Evolutionary conservation across 92 coral and sea anemone genomes (phyloP), one percentile per base, ranked within the genome.

Genomic region (Zoanthus gigantus): DNA sequence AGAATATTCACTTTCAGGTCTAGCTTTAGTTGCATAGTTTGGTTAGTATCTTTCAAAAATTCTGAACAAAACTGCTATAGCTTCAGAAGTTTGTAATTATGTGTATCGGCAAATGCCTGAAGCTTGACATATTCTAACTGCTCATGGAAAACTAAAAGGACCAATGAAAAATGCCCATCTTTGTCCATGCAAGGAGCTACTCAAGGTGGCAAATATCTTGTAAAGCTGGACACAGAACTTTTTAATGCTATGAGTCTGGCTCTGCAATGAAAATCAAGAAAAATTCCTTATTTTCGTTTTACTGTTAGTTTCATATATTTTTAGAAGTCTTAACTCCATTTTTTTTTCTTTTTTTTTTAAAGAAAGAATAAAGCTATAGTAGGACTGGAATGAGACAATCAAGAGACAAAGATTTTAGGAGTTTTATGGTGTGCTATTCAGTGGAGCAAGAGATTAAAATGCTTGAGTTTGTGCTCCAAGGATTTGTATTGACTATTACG

Each of bases 131-230:
- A 84, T 91, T 82, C 71, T 88, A 31, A 69, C 61, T 72, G 45
- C 88, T 74, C 84, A 76, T 53, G 93, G 95, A 13, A 88, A 91
- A 74, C 92, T 90, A 18, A 79, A 83, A 15, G 95, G 90, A 58
- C 86, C 88, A 61, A 68, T 72, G 3, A 63, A 16, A 90, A 92
- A 79, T 92, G 93, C 60, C 93, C 94, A 57, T 92, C 46, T 65
- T 71, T 88, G 60, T 87, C 91, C 5, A 45, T 91, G 84, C 74
- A 87, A 12, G 91, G 88, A 54, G 93, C 83, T 52, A 53, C 63
- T 9, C 63, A 72, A 9, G 81, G 81, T 10, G 44, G 60, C 6
- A 82, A 57, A 9, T 42, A 82, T 82, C 7, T 61, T 53, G 28
- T 37, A 37, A 37, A 37, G 42, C 42, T 37, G 42, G 42, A 37